Conservation (phyloP, 2,888 invertebrate genomes). For the Parthenolecanium corni region DNA sequence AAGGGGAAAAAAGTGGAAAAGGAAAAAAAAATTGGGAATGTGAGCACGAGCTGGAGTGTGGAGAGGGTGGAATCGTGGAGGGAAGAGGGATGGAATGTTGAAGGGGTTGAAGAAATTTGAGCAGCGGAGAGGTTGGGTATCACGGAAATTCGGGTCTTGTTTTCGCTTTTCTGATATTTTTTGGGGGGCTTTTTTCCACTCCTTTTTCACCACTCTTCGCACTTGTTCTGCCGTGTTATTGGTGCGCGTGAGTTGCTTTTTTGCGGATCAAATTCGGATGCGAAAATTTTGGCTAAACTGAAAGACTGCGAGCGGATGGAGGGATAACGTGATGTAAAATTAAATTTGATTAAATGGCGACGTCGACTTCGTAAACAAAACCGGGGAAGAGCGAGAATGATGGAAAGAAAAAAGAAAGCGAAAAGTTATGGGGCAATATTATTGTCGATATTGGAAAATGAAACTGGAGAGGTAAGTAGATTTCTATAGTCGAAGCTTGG, state of each 20-base stretch:
- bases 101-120: not conserved
- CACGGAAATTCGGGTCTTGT: slow-evolving; percentile 24
- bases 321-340: not conserved
- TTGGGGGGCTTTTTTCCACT: not conserved
- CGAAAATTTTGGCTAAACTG: not conserved
- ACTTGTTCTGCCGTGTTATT: not conserved
- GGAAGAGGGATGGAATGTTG: not conserved
- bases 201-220: not conserved
- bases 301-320: not conserved
- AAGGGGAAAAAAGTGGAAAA: not conserved
- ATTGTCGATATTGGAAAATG: no score
- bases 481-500: no score
- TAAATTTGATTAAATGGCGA: not conserved
- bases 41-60: not conserved
- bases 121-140: not conserved
- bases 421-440: no score
- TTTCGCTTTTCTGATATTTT: slow-evolving; percentile 6
- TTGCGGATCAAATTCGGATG: not conserved
- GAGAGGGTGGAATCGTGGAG: slow-evolving; percentile 4
- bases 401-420: no score
- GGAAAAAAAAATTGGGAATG: not conserved
- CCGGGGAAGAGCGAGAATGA: no score
- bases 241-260: not conserved
- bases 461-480: no score
- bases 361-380: no score